phyloP scores from a whole-genome alignment of 2,113 vertebrate species.

The Cinclus cinclus region DNA sequence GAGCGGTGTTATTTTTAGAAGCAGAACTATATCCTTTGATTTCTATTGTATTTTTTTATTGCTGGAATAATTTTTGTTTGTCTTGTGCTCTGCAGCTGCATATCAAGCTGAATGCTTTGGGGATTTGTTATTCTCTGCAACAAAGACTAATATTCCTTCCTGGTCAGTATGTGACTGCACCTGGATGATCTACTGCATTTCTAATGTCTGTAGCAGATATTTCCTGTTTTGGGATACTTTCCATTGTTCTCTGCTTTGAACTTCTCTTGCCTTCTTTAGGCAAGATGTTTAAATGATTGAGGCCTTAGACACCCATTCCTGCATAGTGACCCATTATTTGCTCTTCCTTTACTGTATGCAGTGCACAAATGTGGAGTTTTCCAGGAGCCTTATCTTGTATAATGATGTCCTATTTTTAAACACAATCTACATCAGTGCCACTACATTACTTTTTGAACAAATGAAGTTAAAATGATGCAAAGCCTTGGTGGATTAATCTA shows the following conservation, averaged over 20 bases:
- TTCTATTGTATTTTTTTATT: slow-evolving; percentile 67
- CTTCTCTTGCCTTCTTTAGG: slow-evolving; percentile 29
- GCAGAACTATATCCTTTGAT: slow-evolving; percentile 57
- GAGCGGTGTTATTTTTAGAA: slow-evolving; percentile 66
- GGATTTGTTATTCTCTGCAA: slow-evolving; percentile 62
- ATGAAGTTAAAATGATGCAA: neutral
- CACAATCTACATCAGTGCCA: neutral
- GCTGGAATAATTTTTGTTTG: slow-evolving; percentile 65
- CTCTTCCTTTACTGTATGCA: neutral
- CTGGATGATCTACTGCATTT: slow-evolving; percentile 55
- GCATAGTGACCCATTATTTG: neutral
- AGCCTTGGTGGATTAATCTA: neutral
- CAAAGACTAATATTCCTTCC: slow-evolving; percentile 64
- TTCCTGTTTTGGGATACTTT: slow-evolving; percentile 72
- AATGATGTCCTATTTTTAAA: neutral
- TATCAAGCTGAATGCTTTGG: slow-evolving; percentile 47
- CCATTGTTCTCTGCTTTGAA: slow-evolving; percentile 59
- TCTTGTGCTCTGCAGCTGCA: slow-evolving; percentile 64
- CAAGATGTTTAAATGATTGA: slow-evolving; percentile 44
- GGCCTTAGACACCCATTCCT: neutral
- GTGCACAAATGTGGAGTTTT: neutral
- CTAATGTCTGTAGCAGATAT: slow-evolving; percentile 63
- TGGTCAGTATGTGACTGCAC: slow-evolving; percentile 59
- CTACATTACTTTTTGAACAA: neutral
- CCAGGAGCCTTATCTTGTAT: neutral